Base-by-base conservation (phyloP, 2,113 vertebrate genomes). In the Sylvilagus bachmani region DNA sequence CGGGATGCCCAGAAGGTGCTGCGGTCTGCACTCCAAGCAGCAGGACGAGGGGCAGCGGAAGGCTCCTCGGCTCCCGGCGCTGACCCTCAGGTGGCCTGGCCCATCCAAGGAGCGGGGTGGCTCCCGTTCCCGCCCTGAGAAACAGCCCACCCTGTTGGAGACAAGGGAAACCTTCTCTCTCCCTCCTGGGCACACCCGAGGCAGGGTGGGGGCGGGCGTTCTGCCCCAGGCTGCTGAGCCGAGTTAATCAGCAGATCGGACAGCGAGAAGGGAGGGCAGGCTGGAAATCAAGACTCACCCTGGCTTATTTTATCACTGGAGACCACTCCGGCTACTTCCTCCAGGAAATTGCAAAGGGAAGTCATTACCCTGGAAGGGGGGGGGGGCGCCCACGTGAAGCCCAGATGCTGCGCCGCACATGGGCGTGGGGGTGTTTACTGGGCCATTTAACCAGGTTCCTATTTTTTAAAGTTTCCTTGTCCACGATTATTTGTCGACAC, bases 311-410 rank as follows among this genome's bases (percentile, higher is more conserved):
- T 98, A 98, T 98, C 98, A 78, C 96, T 97, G 75, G 94, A 97
- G 97, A 98, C 98, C 97, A 69, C 93, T 97, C 89, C 96, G 96
- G 93, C 97, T 87, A 96, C 98, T 98, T 98, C 98, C 98, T 98
- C 97, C 97, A 97, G 98, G 98, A 98, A 98, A 98, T 98, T 98
- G 98, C 98, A 89, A 98, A 93, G 96, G 98, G 98, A 98, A 98
- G 98, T 98, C 98, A 98, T 98, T 98, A 98, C 91, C 93, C 87
- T 55, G 81, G 89, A 95, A 82, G 94, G 84, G 86, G 89, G 94
- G 87, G 96, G 95, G 97, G 19, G 27, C 61, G 49, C 97, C 96
- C 98, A 97, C 97, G 80, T 98, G 98, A 98, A 97, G 96, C 98
- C 97, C 98, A 98, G 98, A 98, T 98, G 98, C 98, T 87, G 93